Conservation (phyloP, 2,797 vertebrate species). For the Chaetophractus vellerosus region DNA sequence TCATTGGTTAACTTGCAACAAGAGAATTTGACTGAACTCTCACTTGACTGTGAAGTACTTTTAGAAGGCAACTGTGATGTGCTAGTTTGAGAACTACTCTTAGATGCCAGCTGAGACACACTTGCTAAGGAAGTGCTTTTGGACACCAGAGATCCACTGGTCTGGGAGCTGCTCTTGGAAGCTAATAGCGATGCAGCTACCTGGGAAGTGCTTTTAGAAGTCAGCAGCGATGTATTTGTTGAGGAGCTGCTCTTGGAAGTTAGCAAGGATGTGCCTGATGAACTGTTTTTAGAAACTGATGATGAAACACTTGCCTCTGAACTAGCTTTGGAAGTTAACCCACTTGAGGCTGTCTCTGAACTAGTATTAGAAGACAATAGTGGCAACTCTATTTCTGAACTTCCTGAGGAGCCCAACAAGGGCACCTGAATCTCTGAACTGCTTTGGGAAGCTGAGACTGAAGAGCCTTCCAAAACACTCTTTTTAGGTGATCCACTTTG, state of each 20-base stretch:
- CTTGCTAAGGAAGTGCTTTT: constrained; percentile 84
- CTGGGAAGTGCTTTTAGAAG: constrained; percentile 84
- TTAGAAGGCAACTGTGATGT: constrained; percentile 85
- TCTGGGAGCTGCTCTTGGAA: constrained; percentile 85
- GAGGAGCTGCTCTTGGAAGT: constrained; percentile 73
- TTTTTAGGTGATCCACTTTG: constrained; percentile 86
- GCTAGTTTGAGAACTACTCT: constrained; percentile 80
- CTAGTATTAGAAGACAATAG: constrained; percentile 79
- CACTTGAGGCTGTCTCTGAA: constrained; percentile 71
- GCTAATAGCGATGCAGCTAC: constrained; percentile 80
- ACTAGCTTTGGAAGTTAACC: constrained; percentile 77
- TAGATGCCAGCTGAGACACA: constrained; percentile 82
- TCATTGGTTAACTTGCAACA: constrained; percentile 89
- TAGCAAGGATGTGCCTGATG: constrained; percentile 70
- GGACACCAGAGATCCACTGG: constrained; percentile 80
- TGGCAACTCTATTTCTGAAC: constrained; percentile 76
- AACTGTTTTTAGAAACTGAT: constrained; percentile 75
- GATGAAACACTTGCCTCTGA: constrained; percentile 74
- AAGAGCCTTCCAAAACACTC: constrained; percentile 74
- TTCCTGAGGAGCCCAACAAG: constrained; percentile 65
- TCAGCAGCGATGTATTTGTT: constrained; percentile 59
- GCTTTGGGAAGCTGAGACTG: constrained; percentile 62
- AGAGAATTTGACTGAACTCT: constrained; percentile 85
- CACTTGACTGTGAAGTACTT: constrained; percentile 82
- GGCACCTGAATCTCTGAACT: constrained; percentile 69